phyloP scores from a whole-genome alignment of 1,140 invertebrate species.

The Tyrophagus putrescentiae region DNA sequence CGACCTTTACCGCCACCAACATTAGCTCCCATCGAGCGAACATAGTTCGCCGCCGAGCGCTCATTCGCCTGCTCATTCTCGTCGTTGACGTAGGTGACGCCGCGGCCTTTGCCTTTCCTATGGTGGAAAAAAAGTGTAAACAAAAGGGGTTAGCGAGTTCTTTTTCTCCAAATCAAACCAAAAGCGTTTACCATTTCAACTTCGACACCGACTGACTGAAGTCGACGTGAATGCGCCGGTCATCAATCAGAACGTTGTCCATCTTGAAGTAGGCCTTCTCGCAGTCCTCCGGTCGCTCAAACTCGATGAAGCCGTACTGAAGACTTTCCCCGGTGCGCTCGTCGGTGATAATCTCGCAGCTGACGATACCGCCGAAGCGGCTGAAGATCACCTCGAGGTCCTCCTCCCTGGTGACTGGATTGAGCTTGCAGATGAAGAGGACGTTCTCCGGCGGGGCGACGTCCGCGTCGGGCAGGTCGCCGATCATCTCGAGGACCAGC shows the following conservation, averaged over 20 bases:
- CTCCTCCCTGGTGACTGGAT: constrained; percentile 94
- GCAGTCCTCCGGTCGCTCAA: constrained; percentile 76
- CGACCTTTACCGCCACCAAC: too few species aligned
- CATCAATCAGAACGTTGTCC: constrained; percentile 99
- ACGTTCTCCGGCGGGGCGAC: constrained; percentile 98
- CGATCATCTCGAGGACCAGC: constrained; percentile 95
- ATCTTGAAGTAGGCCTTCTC: constrained; percentile 99
- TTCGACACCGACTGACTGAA: constrained; percentile 97
- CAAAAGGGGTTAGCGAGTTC: too few species aligned
- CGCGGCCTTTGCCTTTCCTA: constrained; percentile 17
- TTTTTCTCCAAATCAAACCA: background rate
- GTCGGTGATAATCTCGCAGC: constrained; percentile 94
- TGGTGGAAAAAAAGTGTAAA: background rate
- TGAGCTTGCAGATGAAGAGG: constrained; percentile 98
- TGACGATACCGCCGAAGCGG: constrained; percentile 80
- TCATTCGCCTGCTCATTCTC: background rate
- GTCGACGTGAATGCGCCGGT: constrained; percentile 95
- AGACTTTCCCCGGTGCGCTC: constrained; percentile 80
- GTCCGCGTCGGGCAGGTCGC: constrained; percentile 90
- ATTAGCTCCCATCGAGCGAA: too few species aligned
- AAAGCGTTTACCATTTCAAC: constrained; percentile 56
- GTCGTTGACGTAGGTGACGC: constrained; percentile 8
- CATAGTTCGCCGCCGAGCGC: too few species aligned
- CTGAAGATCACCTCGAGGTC: constrained; percentile 96
- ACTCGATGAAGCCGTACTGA: constrained; percentile 99